Conservation (phyloP, 2,797 vertebrate genomes). For the Cynopterus sphinx region DNA sequence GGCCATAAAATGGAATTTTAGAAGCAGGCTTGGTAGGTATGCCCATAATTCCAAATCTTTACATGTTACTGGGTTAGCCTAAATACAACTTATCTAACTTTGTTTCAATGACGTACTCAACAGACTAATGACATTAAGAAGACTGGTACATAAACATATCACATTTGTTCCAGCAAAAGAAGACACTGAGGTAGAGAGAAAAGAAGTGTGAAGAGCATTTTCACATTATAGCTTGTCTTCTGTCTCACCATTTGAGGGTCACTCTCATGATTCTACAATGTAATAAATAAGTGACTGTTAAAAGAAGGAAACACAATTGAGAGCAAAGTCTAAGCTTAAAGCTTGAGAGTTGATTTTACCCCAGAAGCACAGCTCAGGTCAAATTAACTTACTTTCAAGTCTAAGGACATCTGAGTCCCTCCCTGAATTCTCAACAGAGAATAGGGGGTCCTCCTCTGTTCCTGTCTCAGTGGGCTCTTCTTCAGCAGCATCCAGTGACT, state of each 20-base stretch:
- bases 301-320: slow-evolving; percentile 21
- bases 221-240: not conserved
- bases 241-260: not conserved
- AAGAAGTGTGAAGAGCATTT: not conserved
- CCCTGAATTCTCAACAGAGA: slow-evolving; percentile 76
- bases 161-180: not conserved
- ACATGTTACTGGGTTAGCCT: not conserved
- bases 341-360: slow-evolving; percentile 46
- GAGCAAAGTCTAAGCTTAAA: slow-evolving; percentile 25
- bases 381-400: slow-evolving; percentile 87
- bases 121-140: not conserved
- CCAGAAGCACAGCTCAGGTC: slow-evolving; percentile 52
- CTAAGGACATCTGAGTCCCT: slow-evolving; percentile 81
- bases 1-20: not conserved
- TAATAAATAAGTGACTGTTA: not conserved
- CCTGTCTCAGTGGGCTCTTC: slow-evolving; percentile 74
- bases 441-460: slow-evolving; percentile 72
- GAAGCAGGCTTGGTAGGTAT: not conserved
- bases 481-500: slow-evolving; percentile 71
- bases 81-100: not conserved
- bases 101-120: not conserved
- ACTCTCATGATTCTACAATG: not conserved
- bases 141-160: not conserved
- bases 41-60: not conserved
- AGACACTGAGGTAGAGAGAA: not conserved